phyloP scores from a whole-genome alignment of 2,888 invertebrate genomes.

The Drosophila mayaguana region DNA sequence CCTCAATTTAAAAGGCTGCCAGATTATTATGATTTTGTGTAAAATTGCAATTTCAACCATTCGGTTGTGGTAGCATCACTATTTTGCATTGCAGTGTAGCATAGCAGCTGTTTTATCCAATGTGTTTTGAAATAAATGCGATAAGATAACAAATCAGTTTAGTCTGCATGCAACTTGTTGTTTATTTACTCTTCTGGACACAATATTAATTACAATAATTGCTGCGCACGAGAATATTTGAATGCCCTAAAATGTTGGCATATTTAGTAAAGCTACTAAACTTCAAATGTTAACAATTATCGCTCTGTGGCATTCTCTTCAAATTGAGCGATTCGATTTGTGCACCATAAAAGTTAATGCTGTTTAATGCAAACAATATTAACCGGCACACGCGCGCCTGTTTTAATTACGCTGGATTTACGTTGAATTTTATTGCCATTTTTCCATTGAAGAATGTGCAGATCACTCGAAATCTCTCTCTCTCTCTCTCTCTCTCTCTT shows the following conservation, averaged over 20 bases:
- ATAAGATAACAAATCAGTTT: constrained; percentile 39
- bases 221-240: not conserved
- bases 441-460: constrained; percentile 55
- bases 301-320: not conserved
- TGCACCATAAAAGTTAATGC: constrained; percentile 20
- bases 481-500: constrained; percentile 13
- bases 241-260: not conserved
- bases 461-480: constrained; percentile 12
- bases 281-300: not conserved
- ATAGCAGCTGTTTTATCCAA: constrained; percentile 59
- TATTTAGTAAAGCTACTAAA: not conserved
- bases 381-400: constrained; percentile 51
- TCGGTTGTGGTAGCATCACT: constrained; percentile 8
- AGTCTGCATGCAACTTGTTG: constrained; percentile 6
- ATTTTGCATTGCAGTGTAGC: constrained; percentile 35
- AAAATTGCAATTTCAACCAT: not conserved
- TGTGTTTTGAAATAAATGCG: constrained; percentile 33
- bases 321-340: not conserved
- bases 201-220: constrained; percentile 34
- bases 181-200: constrained; percentile 1
- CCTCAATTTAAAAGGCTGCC: not conserved
- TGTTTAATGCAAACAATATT: constrained; percentile 32
- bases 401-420: constrained; percentile 38
- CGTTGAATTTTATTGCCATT: constrained; percentile 34
- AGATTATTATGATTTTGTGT: not conserved